Percentiles rank a stretch among this genome's conserved stretches.
Conservation (phyloP, 92 coral and sea anemone genomes). For the Parazoanthus atlanticus region DNA sequence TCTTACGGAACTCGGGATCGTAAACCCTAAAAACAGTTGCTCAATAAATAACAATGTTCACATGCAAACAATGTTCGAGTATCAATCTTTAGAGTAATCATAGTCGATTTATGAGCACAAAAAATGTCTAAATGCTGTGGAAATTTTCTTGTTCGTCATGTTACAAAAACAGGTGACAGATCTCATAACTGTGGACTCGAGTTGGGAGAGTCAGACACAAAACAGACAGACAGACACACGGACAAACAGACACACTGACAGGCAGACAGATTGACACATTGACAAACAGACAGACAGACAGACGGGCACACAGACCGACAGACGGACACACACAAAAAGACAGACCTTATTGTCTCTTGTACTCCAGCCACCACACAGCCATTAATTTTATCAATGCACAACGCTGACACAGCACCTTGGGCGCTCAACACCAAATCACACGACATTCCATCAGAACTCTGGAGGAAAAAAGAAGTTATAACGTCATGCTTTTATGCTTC, state of each 20-base stretch:
- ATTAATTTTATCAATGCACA: constrained; percentile 91
- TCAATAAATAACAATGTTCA: too few species aligned
- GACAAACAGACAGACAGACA: background rate
- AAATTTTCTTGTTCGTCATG: too few species aligned
- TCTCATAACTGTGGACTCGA: background rate
- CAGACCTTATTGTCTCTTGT: constrained; percentile 81
- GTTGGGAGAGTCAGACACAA: background rate
- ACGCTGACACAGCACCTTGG: constrained; percentile 92
- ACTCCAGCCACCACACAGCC: constrained; percentile 97
- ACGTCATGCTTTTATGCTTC: background rate
- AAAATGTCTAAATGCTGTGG: too few species aligned
- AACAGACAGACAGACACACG: background rate
- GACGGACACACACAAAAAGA: background rate
- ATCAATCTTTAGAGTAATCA: background rate
- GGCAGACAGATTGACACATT: too few species aligned
- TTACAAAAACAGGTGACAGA: too few species aligned
- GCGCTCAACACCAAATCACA: constrained; percentile 95
- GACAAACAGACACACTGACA: too few species aligned
- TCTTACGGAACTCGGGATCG: constrained; percentile 88
- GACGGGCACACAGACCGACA: background rate
- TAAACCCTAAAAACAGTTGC: constrained; percentile 68
- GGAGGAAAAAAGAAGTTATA: background rate
- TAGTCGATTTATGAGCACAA: background rate
- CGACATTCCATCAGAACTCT: constrained; percentile 95
- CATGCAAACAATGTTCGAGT: background rate